Evolutionary conservation across 2,888 invertebrate genomes (phyloP).

Genomic region (Byasa hedistus): DNA sequence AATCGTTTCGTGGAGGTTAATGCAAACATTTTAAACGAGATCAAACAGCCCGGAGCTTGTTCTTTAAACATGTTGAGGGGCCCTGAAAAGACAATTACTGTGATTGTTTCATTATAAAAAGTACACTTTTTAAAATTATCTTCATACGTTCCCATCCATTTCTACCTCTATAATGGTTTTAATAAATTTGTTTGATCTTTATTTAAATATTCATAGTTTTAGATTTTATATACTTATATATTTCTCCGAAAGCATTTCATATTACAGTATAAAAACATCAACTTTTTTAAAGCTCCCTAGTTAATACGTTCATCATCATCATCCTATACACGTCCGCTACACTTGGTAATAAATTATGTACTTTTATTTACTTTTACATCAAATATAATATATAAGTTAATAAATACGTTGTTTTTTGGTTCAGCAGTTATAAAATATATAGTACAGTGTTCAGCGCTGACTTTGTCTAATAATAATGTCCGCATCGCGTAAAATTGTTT

Average conservation of each 20-base stretch:
- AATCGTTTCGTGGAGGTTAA: background rate
- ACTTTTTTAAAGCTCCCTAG: too few species aligned
- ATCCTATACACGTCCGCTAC: too few species aligned
- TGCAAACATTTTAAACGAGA: slow-evolving; percentile 22
- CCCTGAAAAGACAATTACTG: slow-evolving; percentile 9
- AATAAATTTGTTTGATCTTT: too few species aligned
- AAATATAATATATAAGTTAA: too few species aligned
- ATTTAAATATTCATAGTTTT: too few species aligned
- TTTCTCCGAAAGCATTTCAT: too few species aligned
- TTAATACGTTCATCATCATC: too few species aligned
- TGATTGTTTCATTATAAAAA: slow-evolving; percentile 14
- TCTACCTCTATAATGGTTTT: background rate
- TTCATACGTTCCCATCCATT: background rate
- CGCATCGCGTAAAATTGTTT: background rate
- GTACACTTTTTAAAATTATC: slow-evolving; percentile 1
- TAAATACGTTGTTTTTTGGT: too few species aligned
- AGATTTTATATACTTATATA: too few species aligned
- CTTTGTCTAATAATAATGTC: slow-evolving; percentile 2
- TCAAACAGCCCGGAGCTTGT: slow-evolving; percentile 14
- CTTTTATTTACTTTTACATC: too few species aligned
- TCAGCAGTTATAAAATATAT: background rate
- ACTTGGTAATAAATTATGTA: too few species aligned
- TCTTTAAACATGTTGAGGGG: slow-evolving; percentile 6
- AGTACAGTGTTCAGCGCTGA: background rate
- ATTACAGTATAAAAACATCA: too few species aligned